These are phyloP conservation scores for Sus cebifrons DNA, from an alignment of 2,797 vertebrate species.

Conservation along the genomic window DNA sequence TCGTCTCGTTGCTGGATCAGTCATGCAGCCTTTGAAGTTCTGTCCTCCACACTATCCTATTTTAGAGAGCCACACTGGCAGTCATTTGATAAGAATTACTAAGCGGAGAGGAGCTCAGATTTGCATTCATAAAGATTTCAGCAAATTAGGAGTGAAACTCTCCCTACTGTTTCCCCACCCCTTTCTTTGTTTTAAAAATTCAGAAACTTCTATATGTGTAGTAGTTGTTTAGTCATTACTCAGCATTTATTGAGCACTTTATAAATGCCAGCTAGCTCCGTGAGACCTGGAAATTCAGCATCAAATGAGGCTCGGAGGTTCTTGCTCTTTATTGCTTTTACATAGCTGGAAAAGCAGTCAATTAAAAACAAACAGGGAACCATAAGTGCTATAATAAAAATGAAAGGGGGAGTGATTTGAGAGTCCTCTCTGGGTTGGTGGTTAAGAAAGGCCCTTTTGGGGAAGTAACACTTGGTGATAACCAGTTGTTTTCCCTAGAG, in stretches of 20 bases:
- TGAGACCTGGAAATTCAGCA: not conserved
- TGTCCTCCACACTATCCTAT: not conserved
- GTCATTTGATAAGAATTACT: not conserved
- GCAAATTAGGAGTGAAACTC: not conserved
- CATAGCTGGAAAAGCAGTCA: too few relatives aligned
- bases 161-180: accelerated
- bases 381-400: not conserved
- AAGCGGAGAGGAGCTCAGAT: not conserved
- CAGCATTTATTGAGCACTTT: not conserved
- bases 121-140: not conserved
- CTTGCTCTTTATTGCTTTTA: not conserved
- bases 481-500: not conserved
- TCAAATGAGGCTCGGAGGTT: not conserved
- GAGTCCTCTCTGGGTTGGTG: too few relatives aligned
- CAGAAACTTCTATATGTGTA: not conserved
- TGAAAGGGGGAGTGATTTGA: too few relatives aligned
- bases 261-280: not conserved
- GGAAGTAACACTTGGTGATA: not conserved
- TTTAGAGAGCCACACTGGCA: not conserved
- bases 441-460: not conserved
- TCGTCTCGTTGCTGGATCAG: accelerated
- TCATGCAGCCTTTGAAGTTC: not conserved
- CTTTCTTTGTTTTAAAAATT: not conserved
- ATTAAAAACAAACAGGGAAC: too few relatives aligned
- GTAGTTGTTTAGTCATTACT: too few relatives aligned